Conservation (phyloP, 2,888 invertebrate genomes). For the Phasia obesa region DNA sequence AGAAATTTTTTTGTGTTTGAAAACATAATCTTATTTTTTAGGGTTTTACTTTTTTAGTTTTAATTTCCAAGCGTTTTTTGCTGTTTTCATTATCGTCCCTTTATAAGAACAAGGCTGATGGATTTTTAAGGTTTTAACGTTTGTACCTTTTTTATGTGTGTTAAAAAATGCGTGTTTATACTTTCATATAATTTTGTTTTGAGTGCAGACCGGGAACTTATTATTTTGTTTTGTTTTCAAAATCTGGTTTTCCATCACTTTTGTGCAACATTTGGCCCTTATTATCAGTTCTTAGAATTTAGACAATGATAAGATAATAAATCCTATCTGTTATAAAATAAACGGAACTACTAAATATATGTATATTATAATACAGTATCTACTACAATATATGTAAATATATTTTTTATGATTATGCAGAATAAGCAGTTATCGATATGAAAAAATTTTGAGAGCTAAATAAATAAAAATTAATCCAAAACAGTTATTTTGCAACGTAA, state of each 20-base stretch:
- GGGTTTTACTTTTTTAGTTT: slow-evolving; percentile 41
- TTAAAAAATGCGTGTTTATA: neutral
- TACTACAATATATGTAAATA: no score
- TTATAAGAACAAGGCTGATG: neutral
- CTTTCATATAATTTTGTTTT: neutral
- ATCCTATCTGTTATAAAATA: no score
- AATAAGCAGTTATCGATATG: no score
- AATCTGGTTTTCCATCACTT: slow-evolving; percentile 23
- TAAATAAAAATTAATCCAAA: no score
- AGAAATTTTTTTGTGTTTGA: slow-evolving; percentile 38
- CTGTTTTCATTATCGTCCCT: neutral
- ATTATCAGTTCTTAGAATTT: neutral
- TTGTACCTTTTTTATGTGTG: slow-evolving; percentile 25
- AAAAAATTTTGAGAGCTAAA: no score
- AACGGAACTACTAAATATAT: no score
- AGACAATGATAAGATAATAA: no score
- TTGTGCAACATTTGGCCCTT: slow-evolving; percentile 32
- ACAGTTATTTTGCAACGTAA: no score
- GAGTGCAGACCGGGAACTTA: slow-evolving; percentile 18
- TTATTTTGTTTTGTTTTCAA: neutral
- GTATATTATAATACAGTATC: no score
- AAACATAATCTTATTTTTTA: slow-evolving; percentile 25
- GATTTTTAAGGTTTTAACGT: neutral
- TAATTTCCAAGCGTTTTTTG: slow-evolving; percentile 14
- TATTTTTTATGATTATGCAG: no score